Percentiles rank a stretch among this genome's conserved stretches.
phyloP scores from a whole-genome alignment of 2,113 vertebrate genomes.

The Neolamprologus variostigma region DNA sequence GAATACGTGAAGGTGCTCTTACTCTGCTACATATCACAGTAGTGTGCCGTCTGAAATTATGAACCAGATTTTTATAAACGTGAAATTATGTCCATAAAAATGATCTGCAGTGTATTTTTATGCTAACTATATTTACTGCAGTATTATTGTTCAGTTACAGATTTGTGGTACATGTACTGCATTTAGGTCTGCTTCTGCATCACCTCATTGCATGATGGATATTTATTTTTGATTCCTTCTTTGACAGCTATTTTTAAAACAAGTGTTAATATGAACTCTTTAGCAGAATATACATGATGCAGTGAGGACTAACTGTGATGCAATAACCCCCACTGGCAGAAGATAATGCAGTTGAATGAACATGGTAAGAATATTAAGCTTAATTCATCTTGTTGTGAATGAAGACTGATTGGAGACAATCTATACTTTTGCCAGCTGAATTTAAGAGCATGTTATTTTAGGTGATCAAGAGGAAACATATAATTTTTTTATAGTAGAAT shows the following conservation, averaged over 20 bases:
- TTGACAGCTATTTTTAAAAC: neutral
- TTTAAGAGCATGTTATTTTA: neutral
- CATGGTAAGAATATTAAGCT: neutral
- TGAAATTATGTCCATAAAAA: neutral
- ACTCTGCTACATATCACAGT: neutral
- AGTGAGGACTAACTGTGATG: neutral
- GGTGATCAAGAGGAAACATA: neutral
- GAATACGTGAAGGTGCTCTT: neutral
- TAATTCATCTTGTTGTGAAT: neutral
- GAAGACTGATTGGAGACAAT: neutral
- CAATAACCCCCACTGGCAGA: neutral
- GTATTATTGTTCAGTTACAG: neutral
- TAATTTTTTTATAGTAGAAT: neutral
- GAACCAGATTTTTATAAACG: neutral
- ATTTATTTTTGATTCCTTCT: neutral
- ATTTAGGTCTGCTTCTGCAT: neutral
- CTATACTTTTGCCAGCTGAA: neutral
- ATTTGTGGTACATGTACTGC: neutral
- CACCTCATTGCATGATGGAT: neutral
- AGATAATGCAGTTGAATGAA: neutral
- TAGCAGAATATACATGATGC: neutral
- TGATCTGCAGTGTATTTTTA: neutral
- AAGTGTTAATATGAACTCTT: neutral
- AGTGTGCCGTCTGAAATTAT: neutral
- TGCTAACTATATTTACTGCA: neutral